A percentile compares a stretch with the other conserved stretches of the same genome.
These are phyloP conservation scores for Sinonovacula constricta DNA, from an alignment of 1,140 invertebrate genomes.

Conservation along the genomic window DNA sequence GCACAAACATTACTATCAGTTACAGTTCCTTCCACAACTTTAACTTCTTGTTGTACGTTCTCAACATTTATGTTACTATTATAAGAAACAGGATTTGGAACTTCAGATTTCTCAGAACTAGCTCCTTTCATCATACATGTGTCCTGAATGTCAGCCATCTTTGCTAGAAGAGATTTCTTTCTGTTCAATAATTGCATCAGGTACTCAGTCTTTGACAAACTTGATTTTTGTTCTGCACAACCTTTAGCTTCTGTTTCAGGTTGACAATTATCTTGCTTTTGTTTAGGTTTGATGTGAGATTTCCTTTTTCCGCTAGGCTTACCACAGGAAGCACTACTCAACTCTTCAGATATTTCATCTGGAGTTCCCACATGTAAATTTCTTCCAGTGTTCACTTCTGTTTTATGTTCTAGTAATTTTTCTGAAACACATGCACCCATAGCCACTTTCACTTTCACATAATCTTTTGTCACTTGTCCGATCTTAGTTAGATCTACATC, in stretches of 20 bases:
- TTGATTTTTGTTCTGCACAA: too few species aligned
- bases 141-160: slow-evolving; percentile 29
- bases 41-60: background rate
- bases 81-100: background rate
- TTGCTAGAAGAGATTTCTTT: slow-evolving; percentile 31
- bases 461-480: too few species aligned
- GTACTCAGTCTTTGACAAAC: slow-evolving; percentile 41
- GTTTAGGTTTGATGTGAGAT: background rate
- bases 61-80: background rate
- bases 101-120: background rate
- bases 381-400: too few species aligned
- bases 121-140: background rate
- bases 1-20: background rate
- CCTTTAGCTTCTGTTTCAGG: slow-evolving; percentile 9
- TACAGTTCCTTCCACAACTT: background rate
- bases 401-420: too few species aligned
- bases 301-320: too few species aligned
- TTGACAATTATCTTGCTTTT: background rate
- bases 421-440: too few species aligned
- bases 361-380: too few species aligned
- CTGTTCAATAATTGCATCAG: slow-evolving; percentile 46
- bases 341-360: too few species aligned
- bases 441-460: too few species aligned
- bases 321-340: too few species aligned
- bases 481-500: too few species aligned